A percentile compares a stretch with the other conserved stretches of the same genome.
Evolutionary conservation across 2,797 vertebrate species (phyloP).

Genomic region (Megaceryle alcyon): DNA sequence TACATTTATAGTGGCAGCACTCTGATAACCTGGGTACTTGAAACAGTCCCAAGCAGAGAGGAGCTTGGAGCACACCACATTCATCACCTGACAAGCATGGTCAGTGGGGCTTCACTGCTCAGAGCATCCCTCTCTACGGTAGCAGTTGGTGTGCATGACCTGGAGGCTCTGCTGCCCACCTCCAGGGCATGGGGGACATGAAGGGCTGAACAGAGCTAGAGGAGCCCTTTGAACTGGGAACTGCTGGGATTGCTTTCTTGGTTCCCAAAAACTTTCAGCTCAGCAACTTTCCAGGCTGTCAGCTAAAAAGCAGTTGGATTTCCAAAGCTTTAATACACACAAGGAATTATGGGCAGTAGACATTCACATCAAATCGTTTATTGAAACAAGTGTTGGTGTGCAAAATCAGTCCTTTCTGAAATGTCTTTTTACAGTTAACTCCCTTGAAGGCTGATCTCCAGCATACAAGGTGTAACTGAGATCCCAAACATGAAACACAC

Average conservation of each 20-base stretch:
- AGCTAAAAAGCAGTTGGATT: background rate
- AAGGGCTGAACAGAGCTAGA: background rate
- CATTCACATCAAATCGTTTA: background rate
- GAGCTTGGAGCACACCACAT: conserved; percentile 44
- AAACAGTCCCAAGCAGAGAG: conserved; percentile 39
- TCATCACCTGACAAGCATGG: background rate
- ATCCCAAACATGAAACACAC: background rate
- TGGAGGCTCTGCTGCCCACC: background rate
- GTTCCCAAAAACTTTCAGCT: background rate
- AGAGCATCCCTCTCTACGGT: background rate
- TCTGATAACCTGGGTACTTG: conserved; percentile 53
- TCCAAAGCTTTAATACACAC: background rate
- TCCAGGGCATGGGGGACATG: fast-evolving
- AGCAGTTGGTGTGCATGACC: background rate
- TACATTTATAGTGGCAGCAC: conserved; percentile 42
- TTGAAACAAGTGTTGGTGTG: background rate
- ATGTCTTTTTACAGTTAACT: background rate
- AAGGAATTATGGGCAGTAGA: background rate
- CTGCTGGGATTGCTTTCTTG: background rate
- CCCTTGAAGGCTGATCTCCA: background rate
- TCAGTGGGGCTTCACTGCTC: background rate
- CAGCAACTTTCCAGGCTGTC: background rate
- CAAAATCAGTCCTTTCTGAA: background rate
- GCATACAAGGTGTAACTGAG: background rate
- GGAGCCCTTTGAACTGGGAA: background rate